These are phyloP conservation scores for Prosopocoilus inquinatus DNA, from an alignment of 2,888 invertebrate species.

Conservation along the genomic window DNA sequence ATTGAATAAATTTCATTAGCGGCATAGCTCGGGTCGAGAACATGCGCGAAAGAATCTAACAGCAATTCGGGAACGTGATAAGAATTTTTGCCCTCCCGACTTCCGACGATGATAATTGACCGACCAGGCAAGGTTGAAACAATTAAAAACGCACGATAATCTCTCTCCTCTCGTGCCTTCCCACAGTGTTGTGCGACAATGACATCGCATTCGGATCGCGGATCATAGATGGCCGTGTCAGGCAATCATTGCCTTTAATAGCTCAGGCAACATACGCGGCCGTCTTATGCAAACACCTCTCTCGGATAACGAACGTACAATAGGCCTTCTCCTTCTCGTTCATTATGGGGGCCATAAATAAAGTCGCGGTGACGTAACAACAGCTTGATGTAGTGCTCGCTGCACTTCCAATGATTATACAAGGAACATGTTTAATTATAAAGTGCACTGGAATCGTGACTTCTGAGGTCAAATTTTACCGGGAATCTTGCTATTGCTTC, in stretches of 20 bases:
- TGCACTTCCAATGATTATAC: slow-evolving; percentile 30
- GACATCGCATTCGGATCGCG: slow-evolving; percentile 38
- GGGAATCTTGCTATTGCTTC: slow-evolving; percentile 3
- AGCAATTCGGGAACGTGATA: slow-evolving; percentile 36
- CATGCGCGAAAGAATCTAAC: slow-evolving; percentile 27
- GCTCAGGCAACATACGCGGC: slow-evolving; percentile 27
- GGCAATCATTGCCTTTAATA: slow-evolving; percentile 36
- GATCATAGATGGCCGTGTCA: slow-evolving; percentile 34
- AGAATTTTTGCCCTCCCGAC: slow-evolving; percentile 29
- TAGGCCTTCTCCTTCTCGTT: slow-evolving; percentile 23
- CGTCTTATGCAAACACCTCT: slow-evolving; percentile 31
- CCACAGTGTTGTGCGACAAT: slow-evolving; percentile 38
- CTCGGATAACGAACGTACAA: slow-evolving; percentile 30
- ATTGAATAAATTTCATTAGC: slow-evolving; percentile 36
- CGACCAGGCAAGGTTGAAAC: slow-evolving; percentile 28
- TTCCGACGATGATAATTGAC: slow-evolving; percentile 15
- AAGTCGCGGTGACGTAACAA: slow-evolving; percentile 1
- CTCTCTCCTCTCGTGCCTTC: slow-evolving; percentile 22
- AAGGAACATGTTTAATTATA: slow-evolving; percentile 47
- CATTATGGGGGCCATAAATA: slow-evolving; percentile 3
- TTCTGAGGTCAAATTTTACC: slow-evolving; percentile 44
- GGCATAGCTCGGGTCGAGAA: slow-evolving; percentile 20
- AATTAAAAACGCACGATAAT: slow-evolving; percentile 35
- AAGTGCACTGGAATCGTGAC: slow-evolving; percentile 49
- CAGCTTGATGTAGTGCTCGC: slow-evolving; percentile 8